Conservation (phyloP, 2,888 invertebrate species). For the Morpho achilles region DNA sequence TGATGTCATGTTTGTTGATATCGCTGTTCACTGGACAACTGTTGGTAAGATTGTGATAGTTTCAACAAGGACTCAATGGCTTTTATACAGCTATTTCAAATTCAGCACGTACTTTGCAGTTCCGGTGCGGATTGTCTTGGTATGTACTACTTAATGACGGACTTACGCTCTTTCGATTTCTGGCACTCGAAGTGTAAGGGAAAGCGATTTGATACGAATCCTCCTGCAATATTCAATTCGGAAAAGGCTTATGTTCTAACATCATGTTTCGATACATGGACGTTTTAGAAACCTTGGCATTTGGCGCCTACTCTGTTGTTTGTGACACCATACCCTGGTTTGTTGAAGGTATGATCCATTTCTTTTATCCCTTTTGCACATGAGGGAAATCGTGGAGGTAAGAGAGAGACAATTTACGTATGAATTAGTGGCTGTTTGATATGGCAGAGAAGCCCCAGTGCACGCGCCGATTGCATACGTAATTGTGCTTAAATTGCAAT, state of each 20-base stretch:
- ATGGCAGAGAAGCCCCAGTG: conserved; percentile 57
- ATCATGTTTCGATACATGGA: conserved; percentile 34
- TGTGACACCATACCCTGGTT: conserved; percentile 76
- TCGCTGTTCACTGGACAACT: conserved; percentile 63
- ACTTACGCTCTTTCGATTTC: conserved; percentile 60
- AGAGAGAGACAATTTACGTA: conserved; percentile 40
- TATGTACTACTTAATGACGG: conserved; percentile 48
- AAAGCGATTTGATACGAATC: conserved; percentile 77
- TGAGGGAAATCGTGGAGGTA: conserved; percentile 28
- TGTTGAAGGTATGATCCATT: conserved; percentile 55
- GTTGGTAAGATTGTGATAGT: conserved; percentile 69
- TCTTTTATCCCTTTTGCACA: conserved; percentile 43
- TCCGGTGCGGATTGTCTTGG: conserved; percentile 73
- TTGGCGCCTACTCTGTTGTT: conserved; percentile 73
- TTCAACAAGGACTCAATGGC: conserved; percentile 66
- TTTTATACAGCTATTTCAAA: conserved; percentile 80
- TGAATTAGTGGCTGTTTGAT: conserved; percentile 56
- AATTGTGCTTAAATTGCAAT: conserved; percentile 53
- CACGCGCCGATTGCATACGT: conserved; percentile 59
- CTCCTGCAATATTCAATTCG: conserved; percentile 40
- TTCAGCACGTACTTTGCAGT: conserved; percentile 67
- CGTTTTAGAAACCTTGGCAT: conserved; percentile 49
- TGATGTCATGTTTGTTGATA: conserved; percentile 55
- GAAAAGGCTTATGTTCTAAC: conserved; percentile 58
- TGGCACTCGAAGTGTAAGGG: conserved; percentile 62